Evolutionary conservation across 2,888 invertebrate species (phyloP), one percentile per base, ranked within the genome.

Genomic region (Lasioglossum leucozonium): DNA sequence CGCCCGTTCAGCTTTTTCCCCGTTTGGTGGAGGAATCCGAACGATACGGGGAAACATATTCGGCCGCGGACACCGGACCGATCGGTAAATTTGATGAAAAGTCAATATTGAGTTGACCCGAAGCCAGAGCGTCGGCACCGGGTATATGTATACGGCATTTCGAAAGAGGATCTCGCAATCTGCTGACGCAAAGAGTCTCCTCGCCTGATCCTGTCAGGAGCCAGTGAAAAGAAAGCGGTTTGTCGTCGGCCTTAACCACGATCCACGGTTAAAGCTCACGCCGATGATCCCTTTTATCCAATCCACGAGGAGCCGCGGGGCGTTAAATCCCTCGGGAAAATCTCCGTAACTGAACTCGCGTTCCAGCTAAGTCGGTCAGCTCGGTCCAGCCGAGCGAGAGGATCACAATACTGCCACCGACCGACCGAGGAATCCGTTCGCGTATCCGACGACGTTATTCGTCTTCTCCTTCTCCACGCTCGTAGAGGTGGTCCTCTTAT

Each of bases 281-380:
- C 89, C 88, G 88, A 83, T 89, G 92, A 92, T 92, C 92, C 92
- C 91, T 90, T 92, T 91, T 91, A 92, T 92, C 92, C 91, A 89
- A 91, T 92, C 89, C 87, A 87, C 85, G 89, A 90, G 89, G 87
- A 89, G 85, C 92, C 91, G 88, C 93, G 93, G 93, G 93, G 94
- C 94, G 94, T 94, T 94, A 94, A 94, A 94, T 94, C 94, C 94
- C 91, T 82, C 84, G 90, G 92, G 93, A 91, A 90, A 89, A 91
- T 89, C 89, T 74, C 85, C 88, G 88, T 91, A 89, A 90, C 90
- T 89, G 92, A 88, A 89, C 89, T 84, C 77, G 90, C 89, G 89
- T 86, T 90, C 84, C 86, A 71, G 86, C 88, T 92, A 93, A 94
- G 93, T 94, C 94, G 93, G 92, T 93, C 94, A 93, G 92, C 91